These are phyloP conservation scores for Neosalanx taihuensis DNA, from an alignment of 2,797 vertebrate species.

Conservation along the genomic window DNA sequence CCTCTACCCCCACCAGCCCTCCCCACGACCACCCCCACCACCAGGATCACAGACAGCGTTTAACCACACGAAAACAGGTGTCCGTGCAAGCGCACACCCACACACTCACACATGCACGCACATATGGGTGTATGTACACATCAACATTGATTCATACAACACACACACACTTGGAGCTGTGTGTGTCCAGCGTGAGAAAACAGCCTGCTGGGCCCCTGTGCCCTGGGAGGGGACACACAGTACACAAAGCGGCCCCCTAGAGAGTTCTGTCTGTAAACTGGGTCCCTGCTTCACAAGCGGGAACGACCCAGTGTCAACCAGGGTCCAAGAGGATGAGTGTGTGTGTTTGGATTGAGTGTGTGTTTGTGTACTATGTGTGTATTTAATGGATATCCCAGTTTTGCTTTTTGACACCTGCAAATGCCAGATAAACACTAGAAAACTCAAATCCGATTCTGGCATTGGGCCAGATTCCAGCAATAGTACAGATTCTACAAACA, in stretches of 20 bases:
- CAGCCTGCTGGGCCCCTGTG: constrained; percentile 24
- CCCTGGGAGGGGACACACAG: constrained; percentile 20
- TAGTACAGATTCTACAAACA: too few species aligned
- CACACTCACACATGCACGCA: neutral
- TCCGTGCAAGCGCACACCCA: too few species aligned
- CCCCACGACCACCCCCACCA: neutral
- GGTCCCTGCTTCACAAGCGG: constrained; percentile 52
- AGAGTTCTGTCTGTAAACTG: constrained; percentile 58
- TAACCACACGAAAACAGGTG: neutral
- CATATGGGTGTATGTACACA: neutral
- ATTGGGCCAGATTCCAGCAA: too few species aligned
- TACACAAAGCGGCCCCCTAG: constrained; percentile 28
- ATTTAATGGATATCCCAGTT: neutral
- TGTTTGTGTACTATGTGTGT: constrained; percentile 20
- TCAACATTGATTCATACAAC: neutral
- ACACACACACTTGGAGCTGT: neutral
- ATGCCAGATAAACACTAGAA: too few species aligned
- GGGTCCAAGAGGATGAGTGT: constrained; percentile 48
- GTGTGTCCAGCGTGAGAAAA: constrained; percentile 47
- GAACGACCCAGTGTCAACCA: constrained; percentile 47
- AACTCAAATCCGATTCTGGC: too few species aligned
- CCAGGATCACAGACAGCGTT: neutral
- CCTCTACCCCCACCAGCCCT: neutral
- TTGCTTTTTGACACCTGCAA: too few species aligned
- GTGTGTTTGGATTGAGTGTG: constrained; percentile 14